Percentiles rank a stretch among this genome's conserved stretches.
Evolutionary conservation across 2,888 invertebrate species (phyloP).

Genomic region (Matsumyia berberina): DNA sequence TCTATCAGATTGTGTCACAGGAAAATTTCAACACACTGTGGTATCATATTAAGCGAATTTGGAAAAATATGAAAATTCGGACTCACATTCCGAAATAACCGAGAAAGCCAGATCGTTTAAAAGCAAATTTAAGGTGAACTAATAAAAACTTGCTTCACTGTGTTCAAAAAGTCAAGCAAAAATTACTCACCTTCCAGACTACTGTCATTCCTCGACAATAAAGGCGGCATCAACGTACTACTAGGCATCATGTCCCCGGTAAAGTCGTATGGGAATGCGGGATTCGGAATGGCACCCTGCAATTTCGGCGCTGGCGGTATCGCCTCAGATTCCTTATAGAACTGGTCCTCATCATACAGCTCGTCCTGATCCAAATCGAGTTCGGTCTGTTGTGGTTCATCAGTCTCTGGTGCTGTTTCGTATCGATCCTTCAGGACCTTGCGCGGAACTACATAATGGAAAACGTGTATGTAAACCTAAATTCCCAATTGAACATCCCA

Average conservation of each 20-base stretch:
- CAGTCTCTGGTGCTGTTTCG: constrained; percentile 91
- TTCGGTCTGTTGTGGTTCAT: constrained; percentile 88
- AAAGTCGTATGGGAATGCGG: constrained; percentile 80
- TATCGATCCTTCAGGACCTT: constrained; percentile 93
- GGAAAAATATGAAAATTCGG: too few relatives aligned
- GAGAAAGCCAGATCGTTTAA: too few relatives aligned
- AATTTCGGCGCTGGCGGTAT: constrained; percentile 86
- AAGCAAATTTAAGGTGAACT: not conserved
- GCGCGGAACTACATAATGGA: constrained; percentile 88
- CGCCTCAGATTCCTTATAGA: constrained; percentile 86
- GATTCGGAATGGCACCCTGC: constrained; percentile 82
- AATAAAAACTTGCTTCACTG: not conserved
- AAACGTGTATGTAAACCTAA: constrained; percentile 31
- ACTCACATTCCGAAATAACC: too few relatives aligned
- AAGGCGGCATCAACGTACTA: constrained; percentile 81
- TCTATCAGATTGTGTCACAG: too few relatives aligned
- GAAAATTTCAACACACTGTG: too few relatives aligned
- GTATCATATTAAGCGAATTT: too few relatives aligned
- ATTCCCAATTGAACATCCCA: not conserved
- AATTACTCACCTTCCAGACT: constrained; percentile 81
- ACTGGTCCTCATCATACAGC: constrained; percentile 86
- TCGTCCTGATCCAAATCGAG: constrained; percentile 85
- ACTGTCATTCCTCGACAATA: constrained; percentile 81
- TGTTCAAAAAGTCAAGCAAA: not conserved
- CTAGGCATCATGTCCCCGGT: constrained; percentile 78